Conservation (phyloP, 2,113 vertebrate species). For the Pelecanus crispus region DNA sequence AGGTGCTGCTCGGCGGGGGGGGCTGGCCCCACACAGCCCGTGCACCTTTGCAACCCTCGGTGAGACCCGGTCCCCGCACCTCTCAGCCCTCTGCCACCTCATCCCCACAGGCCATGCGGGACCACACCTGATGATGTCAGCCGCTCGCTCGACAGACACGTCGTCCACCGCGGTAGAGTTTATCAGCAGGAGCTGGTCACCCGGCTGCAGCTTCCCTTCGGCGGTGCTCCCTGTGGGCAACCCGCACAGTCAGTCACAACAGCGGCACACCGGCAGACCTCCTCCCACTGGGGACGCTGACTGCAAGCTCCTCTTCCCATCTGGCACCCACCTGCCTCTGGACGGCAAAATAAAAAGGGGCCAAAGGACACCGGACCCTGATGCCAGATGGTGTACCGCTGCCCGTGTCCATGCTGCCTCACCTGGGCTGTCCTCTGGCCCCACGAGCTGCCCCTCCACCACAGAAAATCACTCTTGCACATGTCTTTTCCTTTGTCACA, state of each 20-base stretch:
- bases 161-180: slow-evolving; percentile 79
- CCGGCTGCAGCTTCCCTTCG: slow-evolving; percentile 88
- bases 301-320: not conserved
- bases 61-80: not conserved
- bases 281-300: fast-evolving
- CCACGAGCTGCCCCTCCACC: no score
- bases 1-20: not conserved
- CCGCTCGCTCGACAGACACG: slow-evolving; percentile 77
- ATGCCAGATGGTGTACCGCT: not conserved
- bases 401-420: fast-evolving
- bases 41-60: not conserved
- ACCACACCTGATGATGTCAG: slow-evolving; percentile 83
- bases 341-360: not conserved
- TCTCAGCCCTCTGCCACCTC: not conserved
- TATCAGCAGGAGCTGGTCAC: slow-evolving; percentile 88
- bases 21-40: not conserved
- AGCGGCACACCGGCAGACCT: fast-evolving
- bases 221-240: slow-evolving; percentile 82
- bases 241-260: not conserved
- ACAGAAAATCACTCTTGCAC: not conserved
- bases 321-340: not conserved
- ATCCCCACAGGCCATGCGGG: fast-evolving
- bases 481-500: not conserved
- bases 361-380: fast-evolving
- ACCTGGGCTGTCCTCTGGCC: fast-evolving